Conservation (phyloP, 2,797 vertebrate genomes). For the Loriculus beryllinus region DNA sequence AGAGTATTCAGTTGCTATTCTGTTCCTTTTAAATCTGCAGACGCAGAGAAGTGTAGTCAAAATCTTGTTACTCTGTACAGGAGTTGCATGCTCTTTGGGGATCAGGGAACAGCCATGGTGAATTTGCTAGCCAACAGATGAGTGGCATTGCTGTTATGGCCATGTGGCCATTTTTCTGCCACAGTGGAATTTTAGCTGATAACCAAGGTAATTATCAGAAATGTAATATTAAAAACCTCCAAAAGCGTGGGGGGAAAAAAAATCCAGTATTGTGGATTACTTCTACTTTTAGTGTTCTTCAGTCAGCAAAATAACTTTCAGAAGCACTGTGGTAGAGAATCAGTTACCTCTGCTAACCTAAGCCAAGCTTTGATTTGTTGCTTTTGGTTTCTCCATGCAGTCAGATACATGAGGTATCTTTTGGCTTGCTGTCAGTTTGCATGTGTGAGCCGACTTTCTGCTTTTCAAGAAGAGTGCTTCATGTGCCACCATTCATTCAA, state of each 20-base stretch:
- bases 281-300: slow-evolving; percentile 1
- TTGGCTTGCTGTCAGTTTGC: neutral
- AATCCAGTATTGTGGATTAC: neutral
- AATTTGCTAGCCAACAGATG: neutral
- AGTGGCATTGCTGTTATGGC: neutral
- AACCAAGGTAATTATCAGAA: neutral
- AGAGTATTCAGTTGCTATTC: neutral
- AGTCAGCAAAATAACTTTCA: neutral
- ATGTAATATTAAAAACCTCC: neutral
- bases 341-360: neutral
- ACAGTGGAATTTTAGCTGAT: neutral
- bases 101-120: neutral
- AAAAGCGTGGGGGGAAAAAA: neutral
- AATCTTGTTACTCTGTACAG: neutral
- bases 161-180: neutral
- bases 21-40: neutral
- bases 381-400: neutral
- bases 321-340: neutral
- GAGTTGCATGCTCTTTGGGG: neutral
- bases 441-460: neutral
- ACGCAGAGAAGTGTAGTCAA: accelerated
- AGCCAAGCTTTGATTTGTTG: neutral
- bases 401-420: neutral
- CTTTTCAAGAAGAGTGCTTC: neutral
- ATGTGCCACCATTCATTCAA: neutral